Percentiles rank a stretch among this genome's conserved stretches.
phyloP scores from a whole-genome alignment of 2,888 invertebrate species.

The Opisthograptis luteolata region DNA sequence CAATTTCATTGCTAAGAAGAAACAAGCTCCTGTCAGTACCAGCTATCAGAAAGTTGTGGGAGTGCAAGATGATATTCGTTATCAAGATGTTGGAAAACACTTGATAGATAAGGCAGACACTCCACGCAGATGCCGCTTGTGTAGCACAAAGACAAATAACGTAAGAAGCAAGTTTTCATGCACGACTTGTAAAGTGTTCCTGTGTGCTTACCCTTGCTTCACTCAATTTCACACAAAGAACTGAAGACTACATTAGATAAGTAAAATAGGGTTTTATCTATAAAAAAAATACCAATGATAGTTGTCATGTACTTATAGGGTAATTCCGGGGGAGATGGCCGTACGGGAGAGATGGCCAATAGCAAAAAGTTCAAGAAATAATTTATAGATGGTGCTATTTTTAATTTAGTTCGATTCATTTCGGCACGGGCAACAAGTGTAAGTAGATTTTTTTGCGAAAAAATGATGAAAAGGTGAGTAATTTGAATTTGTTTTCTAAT shows the following conservation, averaged over 20 bases:
- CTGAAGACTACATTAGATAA: slow-evolving; percentile 3
- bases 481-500: no score
- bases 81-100: slow-evolving; percentile 24
- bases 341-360: no score
- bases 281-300: no score
- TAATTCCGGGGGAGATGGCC: no score
- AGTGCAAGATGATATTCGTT: background rate
- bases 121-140: slow-evolving; percentile 31
- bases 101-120: slow-evolving; percentile 25
- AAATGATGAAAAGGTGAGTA: no score
- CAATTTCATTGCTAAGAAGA: background rate
- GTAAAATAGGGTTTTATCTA: no score
- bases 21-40: background rate
- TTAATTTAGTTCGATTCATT: no score
- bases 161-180: slow-evolving; percentile 29
- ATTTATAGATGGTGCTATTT: no score
- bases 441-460: no score
- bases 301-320: no score
- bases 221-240: background rate
- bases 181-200: slow-evolving; percentile 30
- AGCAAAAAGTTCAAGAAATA: no score
- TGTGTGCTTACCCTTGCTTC: slow-evolving; percentile 31
- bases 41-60: background rate
- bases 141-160: slow-evolving; percentile 28
- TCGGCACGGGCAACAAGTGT: no score